Base-by-base conservation (phyloP, 2,797 vertebrate genomes). In the Coranthus polyacanthus region DNA sequence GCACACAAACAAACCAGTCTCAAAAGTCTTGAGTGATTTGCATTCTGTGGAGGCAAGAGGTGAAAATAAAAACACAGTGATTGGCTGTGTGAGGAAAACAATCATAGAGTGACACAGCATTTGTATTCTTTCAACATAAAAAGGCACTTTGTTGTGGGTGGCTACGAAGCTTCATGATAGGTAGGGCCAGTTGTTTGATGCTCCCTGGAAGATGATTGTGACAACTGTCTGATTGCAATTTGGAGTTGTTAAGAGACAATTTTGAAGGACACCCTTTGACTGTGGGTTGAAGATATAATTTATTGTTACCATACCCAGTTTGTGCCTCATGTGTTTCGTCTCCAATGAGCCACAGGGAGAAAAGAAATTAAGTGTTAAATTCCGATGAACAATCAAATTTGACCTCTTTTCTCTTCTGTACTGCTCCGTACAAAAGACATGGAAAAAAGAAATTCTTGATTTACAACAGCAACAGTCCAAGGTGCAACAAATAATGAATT, bases 1-100 rank as follows among this genome's bases (percentile, higher is more conserved):
- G 75, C 15, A 22, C 36, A 61, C 45, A 89, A 88, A 85, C 70
- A 85, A 78, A 86, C 83, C 67, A 24, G 54, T 44, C 64, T 81
- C 11, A 21, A 55, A 83, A 73, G 55, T 69, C 60, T 53, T 38
- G 50, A 47, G 18, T 53, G 49, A 84, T 82, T 81, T 84, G 57
- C 68, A 76, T 81, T 76, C 59, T 47, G 37, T 1, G 0, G 34
- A 49, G 54, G 54, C 12, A 45, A 64, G 68, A 72, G 56, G 38
- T 67, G 72, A 68, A 57, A 57, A 39, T 42, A 69, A 60, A 80
- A 82, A 76, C 52, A 47, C 54, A 18, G 72, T 46, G 61, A 84
- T 63, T 71, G 66, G 67, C 68, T 72, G 7, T 21, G 38, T 55
- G 54, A 54, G 54, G 45, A 41, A 62, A 71, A 65, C 58, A 68